phyloP scores from a whole-genome alignment of 1,140 invertebrate species.

The Batillaria attramentaria region DNA sequence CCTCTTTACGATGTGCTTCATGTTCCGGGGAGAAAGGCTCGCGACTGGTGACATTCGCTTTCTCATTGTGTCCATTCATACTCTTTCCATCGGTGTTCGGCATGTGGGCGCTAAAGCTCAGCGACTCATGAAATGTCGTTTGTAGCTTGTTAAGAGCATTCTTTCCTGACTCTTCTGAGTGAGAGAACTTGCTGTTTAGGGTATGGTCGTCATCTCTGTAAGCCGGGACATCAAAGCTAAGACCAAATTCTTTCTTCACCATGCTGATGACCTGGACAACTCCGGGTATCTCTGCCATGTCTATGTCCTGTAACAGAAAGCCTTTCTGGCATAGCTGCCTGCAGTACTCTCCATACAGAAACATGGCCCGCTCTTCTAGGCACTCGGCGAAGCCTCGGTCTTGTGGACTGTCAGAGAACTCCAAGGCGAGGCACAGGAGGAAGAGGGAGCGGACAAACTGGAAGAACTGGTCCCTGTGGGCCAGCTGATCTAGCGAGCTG shows the following conservation, averaged over 20 bases:
- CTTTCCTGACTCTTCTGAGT: too few species aligned
- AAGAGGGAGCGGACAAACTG: constrained; percentile 35
- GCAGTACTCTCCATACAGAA: constrained; percentile 36
- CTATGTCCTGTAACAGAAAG: background rate
- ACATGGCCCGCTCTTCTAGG: constrained; percentile 20
- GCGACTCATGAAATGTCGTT: too few species aligned
- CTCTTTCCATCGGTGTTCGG: too few species aligned
- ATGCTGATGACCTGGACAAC: background rate
- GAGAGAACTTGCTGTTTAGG: too few species aligned
- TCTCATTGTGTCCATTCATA: too few species aligned
- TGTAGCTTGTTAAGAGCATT: too few species aligned
- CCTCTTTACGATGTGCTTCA: constrained; percentile 12
- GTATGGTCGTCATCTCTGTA: too few species aligned
- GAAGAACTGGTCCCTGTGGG: constrained; percentile 28
- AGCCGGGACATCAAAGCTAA: background rate
- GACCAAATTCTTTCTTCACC: background rate
- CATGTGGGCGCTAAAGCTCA: too few species aligned
- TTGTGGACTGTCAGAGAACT: constrained; percentile 11
- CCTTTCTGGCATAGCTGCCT: constrained; percentile 25
- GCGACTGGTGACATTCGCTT: background rate
- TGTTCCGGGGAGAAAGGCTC: background rate
- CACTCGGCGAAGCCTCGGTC: constrained; percentile 26
- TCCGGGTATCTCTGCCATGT: background rate
- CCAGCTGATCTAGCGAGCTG: constrained; percentile 3
- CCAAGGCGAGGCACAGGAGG: constrained; percentile 23